These are phyloP conservation scores for Ommatoiulus sabulosus DNA, from an alignment of 2,888 invertebrate genomes.

Conservation along the genomic window DNA sequence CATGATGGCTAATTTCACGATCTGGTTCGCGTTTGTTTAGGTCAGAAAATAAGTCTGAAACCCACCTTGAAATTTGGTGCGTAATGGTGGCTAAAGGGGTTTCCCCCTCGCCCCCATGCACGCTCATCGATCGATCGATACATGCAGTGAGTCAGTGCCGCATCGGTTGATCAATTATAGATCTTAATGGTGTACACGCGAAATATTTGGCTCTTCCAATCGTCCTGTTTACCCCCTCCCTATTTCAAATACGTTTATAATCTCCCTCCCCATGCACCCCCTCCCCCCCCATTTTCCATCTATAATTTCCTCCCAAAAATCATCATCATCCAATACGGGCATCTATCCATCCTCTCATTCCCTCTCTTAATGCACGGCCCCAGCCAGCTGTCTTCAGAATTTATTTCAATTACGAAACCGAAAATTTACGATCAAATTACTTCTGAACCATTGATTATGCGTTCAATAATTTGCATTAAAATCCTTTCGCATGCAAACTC, in stretches of 20 bases:
- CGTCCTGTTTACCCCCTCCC: constrained; percentile 29
- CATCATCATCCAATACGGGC: not conserved
- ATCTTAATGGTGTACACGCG: constrained; percentile 41
- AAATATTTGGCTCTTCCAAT: constrained; percentile 34
- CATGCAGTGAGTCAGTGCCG: constrained; percentile 12
- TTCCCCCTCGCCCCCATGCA: too few relatives aligned
- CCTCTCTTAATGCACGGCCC: constrained; percentile 31
- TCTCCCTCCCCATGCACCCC: not conserved
- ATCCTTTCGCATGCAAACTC: constrained; percentile 11
- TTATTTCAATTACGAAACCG: constrained; percentile 58
- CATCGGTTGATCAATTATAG: constrained; percentile 55
- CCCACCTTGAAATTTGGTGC: too few relatives aligned
- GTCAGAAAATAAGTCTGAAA: too few relatives aligned
- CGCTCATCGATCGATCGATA: constrained; percentile 32
- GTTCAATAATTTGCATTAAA: constrained; percentile 59
- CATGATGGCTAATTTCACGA: too few relatives aligned
- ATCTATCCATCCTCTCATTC: not conserved
- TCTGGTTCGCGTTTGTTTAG: too few relatives aligned
- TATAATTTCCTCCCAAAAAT: constrained; percentile 42
- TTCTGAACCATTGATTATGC: constrained; percentile 59
- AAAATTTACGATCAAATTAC: constrained; percentile 59
- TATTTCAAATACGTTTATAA: constrained; percentile 8
- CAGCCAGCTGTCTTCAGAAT: constrained; percentile 56
- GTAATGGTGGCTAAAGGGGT: too few relatives aligned
- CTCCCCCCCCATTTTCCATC: constrained; percentile 25